These are phyloP conservation scores for Clarias gariepinus DNA, from an alignment of 2,113 vertebrate species.

Conservation along the genomic window DNA sequence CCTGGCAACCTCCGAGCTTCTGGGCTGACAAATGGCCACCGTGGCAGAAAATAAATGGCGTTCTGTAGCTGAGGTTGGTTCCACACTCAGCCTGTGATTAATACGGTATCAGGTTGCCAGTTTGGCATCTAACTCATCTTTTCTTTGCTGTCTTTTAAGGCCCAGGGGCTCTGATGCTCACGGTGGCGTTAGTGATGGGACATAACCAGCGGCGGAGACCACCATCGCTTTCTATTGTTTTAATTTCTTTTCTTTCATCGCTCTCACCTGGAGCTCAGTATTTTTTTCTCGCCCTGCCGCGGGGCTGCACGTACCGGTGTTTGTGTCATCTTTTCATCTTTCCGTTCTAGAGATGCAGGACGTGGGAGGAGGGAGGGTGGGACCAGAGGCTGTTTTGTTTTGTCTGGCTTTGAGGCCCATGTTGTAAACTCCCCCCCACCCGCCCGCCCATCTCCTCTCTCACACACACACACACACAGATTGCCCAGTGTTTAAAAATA, in stretches of 20 bases:
- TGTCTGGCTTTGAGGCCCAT: constrained; percentile 57
- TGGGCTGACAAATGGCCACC: constrained; percentile 69
- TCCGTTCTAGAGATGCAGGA: not conserved
- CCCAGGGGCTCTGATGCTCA: constrained; percentile 53
- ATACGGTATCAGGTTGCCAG: constrained; percentile 74
- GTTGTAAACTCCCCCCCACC: not conserved
- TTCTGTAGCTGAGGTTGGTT: constrained; percentile 69
- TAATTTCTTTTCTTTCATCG: constrained; percentile 58
- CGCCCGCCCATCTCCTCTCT: not conserved
- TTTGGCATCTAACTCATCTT: constrained; percentile 65
- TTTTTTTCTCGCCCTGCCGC: not conserved
- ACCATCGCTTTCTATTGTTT: constrained; percentile 69
- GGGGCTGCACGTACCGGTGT: not conserved
- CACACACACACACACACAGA: not conserved
- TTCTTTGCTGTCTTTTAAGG: constrained; percentile 61
- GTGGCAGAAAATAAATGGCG: constrained; percentile 71
- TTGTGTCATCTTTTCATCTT: constrained; percentile 5
- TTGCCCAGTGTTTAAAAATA: constrained; percentile 37
- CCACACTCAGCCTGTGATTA: constrained; percentile 77
- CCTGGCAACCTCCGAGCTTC: constrained; percentile 47
- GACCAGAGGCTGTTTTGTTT: constrained; percentile 63
- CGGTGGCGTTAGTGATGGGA: constrained; percentile 29
- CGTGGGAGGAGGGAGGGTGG: not conserved
- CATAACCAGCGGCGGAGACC: constrained; percentile 71
- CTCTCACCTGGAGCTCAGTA: constrained; percentile 55